phyloP scores from a whole-genome alignment of 2,888 invertebrate genomes.

The Torymus auratus region DNA sequence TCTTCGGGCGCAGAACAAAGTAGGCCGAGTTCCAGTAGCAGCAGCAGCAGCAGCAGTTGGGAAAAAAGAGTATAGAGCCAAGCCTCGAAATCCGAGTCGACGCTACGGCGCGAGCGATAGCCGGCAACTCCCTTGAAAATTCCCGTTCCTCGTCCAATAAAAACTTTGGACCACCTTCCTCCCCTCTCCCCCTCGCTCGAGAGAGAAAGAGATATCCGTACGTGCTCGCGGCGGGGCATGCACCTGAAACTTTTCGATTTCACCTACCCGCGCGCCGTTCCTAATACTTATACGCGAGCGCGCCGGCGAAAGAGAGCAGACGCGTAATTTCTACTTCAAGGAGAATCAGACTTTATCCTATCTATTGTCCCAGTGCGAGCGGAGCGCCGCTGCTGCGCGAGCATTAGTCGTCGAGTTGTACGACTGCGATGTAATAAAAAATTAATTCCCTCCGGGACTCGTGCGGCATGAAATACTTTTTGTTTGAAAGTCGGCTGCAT shows the following conservation, averaged over 20 bases:
- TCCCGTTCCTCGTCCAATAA: conserved; percentile 29
- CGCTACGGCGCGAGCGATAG: neutral
- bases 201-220: conserved; percentile 26
- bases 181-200: neutral
- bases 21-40: conserved; percentile 1
- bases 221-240: conserved; percentile 5
- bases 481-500: too few relatives aligned
- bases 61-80: neutral
- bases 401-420: neutral
- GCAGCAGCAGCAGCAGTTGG: neutral
- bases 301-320: neutral
- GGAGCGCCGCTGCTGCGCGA: too few relatives aligned
- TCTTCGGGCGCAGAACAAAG: conserved; percentile 9
- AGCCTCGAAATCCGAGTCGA: conserved; percentile 18
- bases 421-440: neutral
- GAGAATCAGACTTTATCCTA: conserved; percentile 37
- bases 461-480: neutral
- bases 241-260: conserved; percentile 47
- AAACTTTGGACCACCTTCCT: conserved; percentile 34
- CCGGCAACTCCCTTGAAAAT: conserved; percentile 14
- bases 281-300: conserved; percentile 5
- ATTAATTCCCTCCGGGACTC: neutral
- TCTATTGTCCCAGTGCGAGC: conserved; percentile 2
- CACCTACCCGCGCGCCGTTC: neutral
- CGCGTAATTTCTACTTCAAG: conserved; percentile 37